Percentiles rank a stretch among this genome's conserved stretches.
phyloP scores from a whole-genome alignment of 2,797 vertebrate species.

The Acridotheres tristis region DNA sequence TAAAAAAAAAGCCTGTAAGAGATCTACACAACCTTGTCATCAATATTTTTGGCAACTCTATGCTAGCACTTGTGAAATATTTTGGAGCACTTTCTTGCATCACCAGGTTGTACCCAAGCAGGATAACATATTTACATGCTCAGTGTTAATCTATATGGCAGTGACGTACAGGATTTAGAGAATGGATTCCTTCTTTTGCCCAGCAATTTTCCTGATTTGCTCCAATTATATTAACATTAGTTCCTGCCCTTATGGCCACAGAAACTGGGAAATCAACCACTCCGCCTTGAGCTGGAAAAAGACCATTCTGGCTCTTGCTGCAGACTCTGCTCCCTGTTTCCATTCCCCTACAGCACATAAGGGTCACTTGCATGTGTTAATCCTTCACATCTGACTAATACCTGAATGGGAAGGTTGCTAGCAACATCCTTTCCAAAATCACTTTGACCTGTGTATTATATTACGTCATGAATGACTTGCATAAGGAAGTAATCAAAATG shows the following conservation, averaged over 20 bases:
- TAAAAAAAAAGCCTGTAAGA: neutral
- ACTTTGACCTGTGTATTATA: neutral
- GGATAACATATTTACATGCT: neutral
- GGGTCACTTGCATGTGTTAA: neutral
- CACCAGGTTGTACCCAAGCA: neutral
- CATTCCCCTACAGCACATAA: neutral
- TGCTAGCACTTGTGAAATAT: neutral
- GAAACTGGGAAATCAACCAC: neutral
- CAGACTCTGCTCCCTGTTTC: neutral
- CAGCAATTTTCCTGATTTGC: neutral
- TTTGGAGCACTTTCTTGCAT: neutral
- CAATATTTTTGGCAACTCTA: neutral
- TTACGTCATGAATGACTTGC: neutral
- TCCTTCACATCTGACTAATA: neutral
- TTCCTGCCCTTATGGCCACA: neutral
- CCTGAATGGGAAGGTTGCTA: neutral
- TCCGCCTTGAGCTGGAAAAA: neutral
- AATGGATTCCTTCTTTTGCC: neutral
- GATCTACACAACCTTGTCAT: neutral
- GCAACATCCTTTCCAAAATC: slow-evolving; percentile 17
- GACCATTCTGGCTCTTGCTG: neutral
- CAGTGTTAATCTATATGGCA: neutral
- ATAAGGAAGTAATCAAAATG: slow-evolving; percentile 31
- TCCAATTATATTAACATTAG: neutral
- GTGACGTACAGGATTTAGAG: neutral